phyloP scores from a whole-genome alignment of 2,888 invertebrate genomes.

The Miltochrista miniata region DNA sequence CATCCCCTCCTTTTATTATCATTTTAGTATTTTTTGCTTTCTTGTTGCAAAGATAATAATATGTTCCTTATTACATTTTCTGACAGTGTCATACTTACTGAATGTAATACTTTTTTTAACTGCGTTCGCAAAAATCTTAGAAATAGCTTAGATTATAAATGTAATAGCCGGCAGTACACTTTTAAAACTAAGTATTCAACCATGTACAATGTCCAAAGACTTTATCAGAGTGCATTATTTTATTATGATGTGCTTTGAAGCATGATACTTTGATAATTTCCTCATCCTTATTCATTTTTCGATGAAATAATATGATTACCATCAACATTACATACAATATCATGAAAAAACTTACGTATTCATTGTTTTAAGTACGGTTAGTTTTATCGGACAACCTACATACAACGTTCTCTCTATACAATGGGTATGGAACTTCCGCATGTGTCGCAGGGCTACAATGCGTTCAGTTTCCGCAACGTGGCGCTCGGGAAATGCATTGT shows the following conservation, averaged over 20 bases:
- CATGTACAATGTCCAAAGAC: no score
- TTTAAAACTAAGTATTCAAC: no score
- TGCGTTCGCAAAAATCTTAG: no score
- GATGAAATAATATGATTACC: not conserved
- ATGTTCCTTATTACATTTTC: no score
- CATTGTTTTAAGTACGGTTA: not conserved
- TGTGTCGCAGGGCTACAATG: conserved; percentile 57
- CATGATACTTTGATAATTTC: not conserved
- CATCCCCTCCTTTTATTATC: no score
- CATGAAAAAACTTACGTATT: not conserved
- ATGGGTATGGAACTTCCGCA: conserved; percentile 54
- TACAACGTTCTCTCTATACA: conserved; percentile 30
- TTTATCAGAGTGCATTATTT: no score
- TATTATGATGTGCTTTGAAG: not conserved
- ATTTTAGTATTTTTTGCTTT: no score
- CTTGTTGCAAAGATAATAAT: no score
- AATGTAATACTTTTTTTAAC: no score
- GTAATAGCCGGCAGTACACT: no score
- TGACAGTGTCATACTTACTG: no score
- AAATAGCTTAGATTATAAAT: no score
- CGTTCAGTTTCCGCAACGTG: conserved; percentile 51
- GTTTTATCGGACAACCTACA: conserved; percentile 1
- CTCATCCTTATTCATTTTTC: not conserved
- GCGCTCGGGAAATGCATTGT: conserved; percentile 65
- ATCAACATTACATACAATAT: not conserved